These are phyloP conservation scores for Polydrusus tereticollis DNA, from an alignment of 2,888 invertebrate genomes.

Conservation along the genomic window DNA sequence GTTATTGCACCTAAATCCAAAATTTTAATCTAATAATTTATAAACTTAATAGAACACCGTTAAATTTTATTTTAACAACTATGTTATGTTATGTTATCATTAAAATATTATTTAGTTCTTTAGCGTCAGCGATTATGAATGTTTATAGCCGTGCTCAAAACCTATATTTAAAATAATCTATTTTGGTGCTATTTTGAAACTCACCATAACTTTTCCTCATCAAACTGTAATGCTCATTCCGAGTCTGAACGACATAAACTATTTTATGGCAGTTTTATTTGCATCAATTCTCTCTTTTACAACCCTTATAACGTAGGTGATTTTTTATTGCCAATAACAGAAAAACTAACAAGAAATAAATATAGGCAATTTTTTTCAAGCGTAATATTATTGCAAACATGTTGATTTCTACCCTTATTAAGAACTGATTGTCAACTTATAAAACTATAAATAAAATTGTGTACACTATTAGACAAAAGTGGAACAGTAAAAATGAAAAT, in stretches of 20 bases:
- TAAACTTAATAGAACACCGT: background rate
- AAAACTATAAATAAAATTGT: too few species aligned
- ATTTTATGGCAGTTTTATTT: background rate
- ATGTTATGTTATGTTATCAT: background rate
- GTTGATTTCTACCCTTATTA: too few species aligned
- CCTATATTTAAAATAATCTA: background rate
- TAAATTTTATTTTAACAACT: background rate
- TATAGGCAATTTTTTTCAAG: too few species aligned
- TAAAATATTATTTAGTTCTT: background rate
- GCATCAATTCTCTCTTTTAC: background rate
- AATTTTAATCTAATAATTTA: background rate
- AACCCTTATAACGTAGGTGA: background rate
- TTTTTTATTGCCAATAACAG: background rate
- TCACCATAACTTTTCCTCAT: background rate
- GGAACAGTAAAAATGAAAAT: too few species aligned
- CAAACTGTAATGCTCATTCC: background rate
- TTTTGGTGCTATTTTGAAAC: background rate
- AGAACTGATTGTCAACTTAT: too few species aligned
- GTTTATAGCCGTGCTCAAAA: background rate
- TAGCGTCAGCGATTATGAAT: background rate
- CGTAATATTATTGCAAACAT: too few species aligned
- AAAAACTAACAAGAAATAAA: background rate
- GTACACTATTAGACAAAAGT: too few species aligned
- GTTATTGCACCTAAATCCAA: background rate
- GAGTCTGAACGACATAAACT: background rate